These are phyloP conservation scores for Agonopterix heracliana DNA, from an alignment of 2,888 invertebrate genomes.

Conservation along the genomic window DNA sequence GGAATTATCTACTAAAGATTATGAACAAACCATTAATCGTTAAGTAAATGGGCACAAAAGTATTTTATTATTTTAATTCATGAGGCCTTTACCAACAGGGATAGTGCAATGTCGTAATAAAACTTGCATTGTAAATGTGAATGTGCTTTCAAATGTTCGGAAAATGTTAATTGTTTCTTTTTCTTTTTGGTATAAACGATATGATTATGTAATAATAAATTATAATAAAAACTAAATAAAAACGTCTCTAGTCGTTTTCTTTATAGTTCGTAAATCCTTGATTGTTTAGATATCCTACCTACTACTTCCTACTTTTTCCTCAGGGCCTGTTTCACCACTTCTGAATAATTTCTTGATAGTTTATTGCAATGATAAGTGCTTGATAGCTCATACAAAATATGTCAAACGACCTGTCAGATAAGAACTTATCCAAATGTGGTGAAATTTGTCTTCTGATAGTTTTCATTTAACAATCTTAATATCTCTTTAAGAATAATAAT, in stretches of 20 bases:
- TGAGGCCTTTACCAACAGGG: not conserved
- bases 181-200: constrained; percentile 49
- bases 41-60: constrained; percentile 8
- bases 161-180: constrained; percentile 44
- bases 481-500: too few relatives aligned
- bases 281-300: not conserved
- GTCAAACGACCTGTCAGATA: too few relatives aligned
- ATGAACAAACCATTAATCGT: too few relatives aligned
- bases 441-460: too few relatives aligned
- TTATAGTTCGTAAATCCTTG: not conserved
- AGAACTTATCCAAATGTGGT: too few relatives aligned
- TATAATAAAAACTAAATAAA: constrained; percentile 28
- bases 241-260: not conserved
- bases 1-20: too few relatives aligned
- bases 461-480: too few relatives aligned
- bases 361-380: too few relatives aligned
- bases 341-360: too few relatives aligned
- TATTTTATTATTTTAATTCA: constrained; percentile 4
- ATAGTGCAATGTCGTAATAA: not conserved
- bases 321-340: too few relatives aligned
- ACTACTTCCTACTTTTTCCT: not conserved
- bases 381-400: too few relatives aligned
- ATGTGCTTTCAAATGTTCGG: constrained; percentile 17
- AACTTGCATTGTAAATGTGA: not conserved
- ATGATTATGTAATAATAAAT: constrained; percentile 59